Base-by-base conservation (phyloP, 2,113 vertebrate species). In the Pavo muticus region DNA sequence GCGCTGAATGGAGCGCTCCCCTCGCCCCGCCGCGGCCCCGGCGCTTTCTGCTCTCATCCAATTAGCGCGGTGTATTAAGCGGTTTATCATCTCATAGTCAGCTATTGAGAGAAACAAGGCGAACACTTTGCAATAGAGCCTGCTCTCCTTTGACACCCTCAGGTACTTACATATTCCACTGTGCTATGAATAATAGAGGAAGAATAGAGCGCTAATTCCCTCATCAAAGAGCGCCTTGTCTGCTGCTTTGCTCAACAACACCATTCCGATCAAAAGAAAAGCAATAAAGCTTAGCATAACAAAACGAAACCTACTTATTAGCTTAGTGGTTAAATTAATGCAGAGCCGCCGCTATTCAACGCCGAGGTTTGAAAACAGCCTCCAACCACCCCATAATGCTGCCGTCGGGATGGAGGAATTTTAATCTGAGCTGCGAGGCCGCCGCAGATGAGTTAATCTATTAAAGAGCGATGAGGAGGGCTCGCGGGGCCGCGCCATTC, bases 31-130 rank as follows among this genome's bases (percentile, higher is more conserved):
- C 52, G 52, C 52, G 52, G 52, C 99, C 99, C 98, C 99, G 98
- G 99, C 99, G 99, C 99, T 99, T 99, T 98, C 98, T 99, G 98
- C 99, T 99, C 99, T 99, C 99, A 99, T 99, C 99, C 99, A 99
- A 99, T 99, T 99, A 99, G 99, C 98, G 98, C 99, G 98, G 99
- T 99, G 99, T 99, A 99, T 99, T 99, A 99, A 99, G 99, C 99
- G 99, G 99, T 99, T 99, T 99, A 99, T 99, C 99, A 99, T 99
- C 99, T 99, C 99, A 99, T 99, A 99, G 99, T 99, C 99, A 98
- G 97, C 98, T 98, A 99, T 99, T 99, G 99, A 99, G 98, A 98
- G 98, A 98, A 99, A 99, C 99, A 99, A 99, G 99, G 98, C 98
- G 98, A 99, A 99, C 99, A 99, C 99, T 99, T 99, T 99, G 99